Evolutionary conservation across 2,888 invertebrate species (phyloP), one percentile per base, ranked within the genome.

Genomic region (Lagria hirta): DNA sequence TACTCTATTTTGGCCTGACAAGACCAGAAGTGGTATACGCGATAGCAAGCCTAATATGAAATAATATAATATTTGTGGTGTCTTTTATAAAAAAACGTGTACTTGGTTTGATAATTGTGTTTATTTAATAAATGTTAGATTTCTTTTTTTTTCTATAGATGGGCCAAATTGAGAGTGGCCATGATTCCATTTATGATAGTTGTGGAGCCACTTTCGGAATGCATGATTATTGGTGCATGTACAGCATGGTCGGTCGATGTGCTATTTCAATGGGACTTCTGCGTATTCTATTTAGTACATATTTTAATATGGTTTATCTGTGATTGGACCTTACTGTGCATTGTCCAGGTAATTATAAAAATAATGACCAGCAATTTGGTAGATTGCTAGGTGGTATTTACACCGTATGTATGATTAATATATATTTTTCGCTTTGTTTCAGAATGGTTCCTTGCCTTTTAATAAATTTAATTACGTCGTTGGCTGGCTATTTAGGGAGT

Each of bases 171-270:
- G 28, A 80, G 99, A 34, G 86, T 93, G 46, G 94, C 97, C 7
- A 97, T 99, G 94, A 78, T 97, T 50, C 98, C 99, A 1, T 81
- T 85, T 18, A 88, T 90, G 24, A 88, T 94, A 52, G 63, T 98
- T 23, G 75, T 97, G 49, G 99, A 99, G 72, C 99, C 98, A 0
- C 75, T 98, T 28, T 90, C 91, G 33, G 97, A 99, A 75, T 98
- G 98, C 70, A 79, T 99, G 75, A 80, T 97, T 15, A 80, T 94
- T 23, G 97, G 98, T 24, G 84, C 90, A n/a, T 82, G 89, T 63
- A 87, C 92, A 16, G 87, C 95, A 1, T 92, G 92, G 88, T 87
- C 95, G 0, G 84, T 86, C 2, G 82, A 83, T 36, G 69, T 83
- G 32, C 75, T 98, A 18, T 88, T 97, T 62, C 83, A 83, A 54